Conservation (phyloP, 2,797 vertebrate species). For the Myiotriccus ornatus region DNA sequence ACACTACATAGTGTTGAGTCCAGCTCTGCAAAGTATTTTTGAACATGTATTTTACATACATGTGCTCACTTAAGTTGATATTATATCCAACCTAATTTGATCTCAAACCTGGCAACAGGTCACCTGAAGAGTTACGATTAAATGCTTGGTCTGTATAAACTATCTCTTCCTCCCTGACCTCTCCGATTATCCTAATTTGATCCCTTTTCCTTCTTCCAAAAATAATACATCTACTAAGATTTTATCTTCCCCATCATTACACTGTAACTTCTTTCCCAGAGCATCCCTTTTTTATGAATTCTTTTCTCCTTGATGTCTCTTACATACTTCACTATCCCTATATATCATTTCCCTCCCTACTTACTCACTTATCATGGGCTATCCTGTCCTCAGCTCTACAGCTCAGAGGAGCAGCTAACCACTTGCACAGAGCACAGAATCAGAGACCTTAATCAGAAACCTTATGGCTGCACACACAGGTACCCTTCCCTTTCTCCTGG, state of each 20-base stretch:
- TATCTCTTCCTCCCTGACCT: not conserved
- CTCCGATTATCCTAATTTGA: not conserved
- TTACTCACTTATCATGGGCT: not conserved
- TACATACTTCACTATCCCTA: not conserved
- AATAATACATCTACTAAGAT: not conserved
- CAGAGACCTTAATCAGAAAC: not conserved
- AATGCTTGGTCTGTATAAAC: not conserved
- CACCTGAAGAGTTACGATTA: not conserved
- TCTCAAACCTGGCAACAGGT: not conserved
- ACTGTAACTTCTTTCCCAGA: not conserved
- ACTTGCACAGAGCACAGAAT: not conserved
- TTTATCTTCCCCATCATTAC: not conserved
- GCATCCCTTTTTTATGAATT: not conserved
- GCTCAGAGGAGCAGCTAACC: not conserved
- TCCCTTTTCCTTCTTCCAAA: not conserved
- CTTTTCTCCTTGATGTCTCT: not conserved
- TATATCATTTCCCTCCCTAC: not conserved
- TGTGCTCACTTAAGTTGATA: not conserved
- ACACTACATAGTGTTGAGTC: not conserved
- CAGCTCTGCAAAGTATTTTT: not conserved
- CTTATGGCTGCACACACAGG: not conserved
- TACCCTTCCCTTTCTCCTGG: not conserved
- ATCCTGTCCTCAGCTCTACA: not conserved
- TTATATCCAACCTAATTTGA: not conserved
- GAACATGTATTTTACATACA: not conserved